Base-by-base conservation (phyloP, 2,113 vertebrate species). In the Otus sunia region DNA sequence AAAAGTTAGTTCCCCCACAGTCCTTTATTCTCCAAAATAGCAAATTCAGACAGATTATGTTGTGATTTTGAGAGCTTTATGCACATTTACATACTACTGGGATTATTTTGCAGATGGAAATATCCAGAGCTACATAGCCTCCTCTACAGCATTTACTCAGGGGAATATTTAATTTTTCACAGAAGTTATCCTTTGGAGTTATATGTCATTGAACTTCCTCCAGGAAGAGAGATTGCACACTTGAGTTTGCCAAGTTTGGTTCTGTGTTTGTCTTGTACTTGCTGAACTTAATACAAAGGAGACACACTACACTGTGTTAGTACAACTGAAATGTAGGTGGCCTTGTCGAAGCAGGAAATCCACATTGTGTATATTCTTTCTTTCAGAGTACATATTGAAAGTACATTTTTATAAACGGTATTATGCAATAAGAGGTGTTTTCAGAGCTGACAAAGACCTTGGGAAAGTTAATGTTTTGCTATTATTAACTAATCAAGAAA, bases 381-480 rank as follows among this genome's bases (percentile, higher is more conserved):
- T 96, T 96, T 90, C 82, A 94, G 82, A 97, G 63, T 93, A 83
- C 85, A 60, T 85, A 82, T 91, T 97, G 88, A 95, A 96, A 96
- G 50, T 45, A 84, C 49, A 47, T 86, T 96, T 97, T 97, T 71
- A 83, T 88, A 96, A 97, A 94, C 1, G 22, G 59, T 93, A 92
- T 96, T 96, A 77, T 64, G 82, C 64, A 92, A 92, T 88, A 95
- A 86, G 66, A 74, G 74, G 62, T 88, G 53, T 76, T 92, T 96
- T 96, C 91, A 96, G 91, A 94, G 94, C 88, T 94, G 93, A 97
- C 88, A 96, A 96, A 97, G 97, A 94, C 92, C 86, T 96, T 96
- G 89, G 75, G 95, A 96, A 97, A 98, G 96, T 97, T 96, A 96
- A 95, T 94, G 96, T 96, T 97, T 96, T 95, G 67, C 94, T 96